Evolutionary conservation across 2,888 invertebrate species (phyloP), one percentile per base, ranked within the genome.

Genomic region (Oscheius onirici): DNA sequence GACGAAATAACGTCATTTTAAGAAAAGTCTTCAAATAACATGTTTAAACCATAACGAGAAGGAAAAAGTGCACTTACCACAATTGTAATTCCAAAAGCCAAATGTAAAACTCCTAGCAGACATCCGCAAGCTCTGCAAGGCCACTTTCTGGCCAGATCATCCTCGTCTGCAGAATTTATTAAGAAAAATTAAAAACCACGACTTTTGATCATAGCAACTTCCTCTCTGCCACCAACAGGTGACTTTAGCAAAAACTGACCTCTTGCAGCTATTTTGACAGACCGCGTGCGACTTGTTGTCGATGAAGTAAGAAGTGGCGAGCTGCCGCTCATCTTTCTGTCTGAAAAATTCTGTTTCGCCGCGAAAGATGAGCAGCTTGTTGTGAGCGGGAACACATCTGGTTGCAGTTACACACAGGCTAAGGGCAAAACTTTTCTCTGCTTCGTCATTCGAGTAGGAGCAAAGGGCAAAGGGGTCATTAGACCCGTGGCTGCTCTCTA

Each of bases 101-200:
- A 34, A 58, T 80, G 80, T 20, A 55, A 54, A 20, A 73, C 52
- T 20, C 74, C 76, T 15, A 78, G 71, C 28, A 78, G 52, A n/a
- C 66, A 66, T 24, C 63, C 73, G 46, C 78, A 78, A 3, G 68
- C 44, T 15, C 67, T 54, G 46, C 78, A 78, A 11, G 78, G 76
- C 78, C 78, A 78, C 1, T 26, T 63, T 11, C 63, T 46, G 10
- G 63, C 63, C 51, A 49, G 17, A 2, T 49, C 63, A 11, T 49
- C 63, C 13, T 24, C 15, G 5, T 63, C 63, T 49, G 28, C 5
- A 63, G 34, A 22, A 41, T 1, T 20, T 5, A 57, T 15, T 34
- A 8, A 34, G 8, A 34, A 34, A 34, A 8, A 34, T 34, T 8
- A 6, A 6, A 8, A 34, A 8, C 5, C 5, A 0, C 8, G 34